Conservation (phyloP, 2,797 vertebrate species). For the Miichthys miiuy region DNA sequence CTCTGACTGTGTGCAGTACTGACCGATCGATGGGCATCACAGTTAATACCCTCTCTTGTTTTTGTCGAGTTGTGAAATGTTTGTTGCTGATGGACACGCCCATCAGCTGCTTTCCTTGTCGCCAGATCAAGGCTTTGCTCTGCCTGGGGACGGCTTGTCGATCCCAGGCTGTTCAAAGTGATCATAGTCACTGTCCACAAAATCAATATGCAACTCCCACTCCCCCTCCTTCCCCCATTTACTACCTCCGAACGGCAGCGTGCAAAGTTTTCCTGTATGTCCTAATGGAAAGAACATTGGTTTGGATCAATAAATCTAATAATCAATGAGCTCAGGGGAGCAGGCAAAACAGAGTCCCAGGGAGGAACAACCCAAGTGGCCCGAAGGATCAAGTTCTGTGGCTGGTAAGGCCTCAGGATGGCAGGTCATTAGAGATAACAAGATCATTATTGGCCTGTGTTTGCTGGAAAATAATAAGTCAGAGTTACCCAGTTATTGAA, state of each 20-base stretch:
- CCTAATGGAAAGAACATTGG: conserved; percentile 62
- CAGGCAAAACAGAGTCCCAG: conserved; percentile 55
- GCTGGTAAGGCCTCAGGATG: conserved; percentile 34
- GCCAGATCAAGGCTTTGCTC: conserved; percentile 56
- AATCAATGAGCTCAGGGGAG: conserved; percentile 57
- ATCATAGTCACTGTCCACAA: conserved; percentile 77
- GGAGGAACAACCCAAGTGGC: conserved; percentile 22
- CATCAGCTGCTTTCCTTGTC: conserved; percentile 50
- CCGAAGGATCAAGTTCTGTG: conserved; percentile 36
- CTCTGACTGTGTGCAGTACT: conserved; percentile 58
- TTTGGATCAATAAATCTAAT: conserved; percentile 75
- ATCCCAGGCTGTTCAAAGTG: conserved; percentile 79
- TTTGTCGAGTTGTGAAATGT: conserved; percentile 75
- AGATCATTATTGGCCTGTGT: conserved; percentile 13
- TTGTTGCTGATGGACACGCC: conserved; percentile 66
- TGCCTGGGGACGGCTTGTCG: conserved; percentile 67
- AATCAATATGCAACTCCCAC: conserved; percentile 68
- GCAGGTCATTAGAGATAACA: conserved; percentile 37
- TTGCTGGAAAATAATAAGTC: not conserved
- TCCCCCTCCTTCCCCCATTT: conserved; percentile 21
- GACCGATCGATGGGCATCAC: conserved; percentile 77
- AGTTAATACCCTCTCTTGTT: conserved; percentile 79
- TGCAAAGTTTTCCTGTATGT: conserved; percentile 68
- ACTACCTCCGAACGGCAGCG: conserved; percentile 48
- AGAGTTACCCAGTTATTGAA: not conserved